Percentiles rank a stretch among this genome's conserved stretches.
Evolutionary conservation across 2,113 vertebrate genomes (phyloP).

Genomic region (Entomyzon cyanotis): DNA sequence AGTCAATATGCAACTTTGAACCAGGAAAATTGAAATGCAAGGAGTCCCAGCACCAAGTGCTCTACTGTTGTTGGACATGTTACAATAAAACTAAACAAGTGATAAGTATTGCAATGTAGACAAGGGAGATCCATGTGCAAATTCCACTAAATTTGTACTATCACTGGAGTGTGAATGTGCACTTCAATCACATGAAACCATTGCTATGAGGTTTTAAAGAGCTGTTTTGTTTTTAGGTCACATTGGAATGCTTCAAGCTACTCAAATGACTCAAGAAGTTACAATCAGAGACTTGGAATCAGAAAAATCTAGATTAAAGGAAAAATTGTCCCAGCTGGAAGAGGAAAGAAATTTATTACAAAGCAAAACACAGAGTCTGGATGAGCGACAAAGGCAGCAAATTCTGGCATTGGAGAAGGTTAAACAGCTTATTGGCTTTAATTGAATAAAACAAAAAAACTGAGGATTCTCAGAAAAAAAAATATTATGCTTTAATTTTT

Average conservation of each 20-base stretch:
- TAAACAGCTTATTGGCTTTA: not conserved
- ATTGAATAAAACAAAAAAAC: not conserved
- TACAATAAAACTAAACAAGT: not conserved
- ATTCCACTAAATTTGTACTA: not conserved
- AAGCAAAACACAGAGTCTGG: constrained; percentile 87
- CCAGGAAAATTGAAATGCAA: not conserved
- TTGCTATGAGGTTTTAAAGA: not conserved
- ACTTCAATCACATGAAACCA: not conserved
- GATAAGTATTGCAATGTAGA: not conserved
- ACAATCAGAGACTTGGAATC: constrained; percentile 96
- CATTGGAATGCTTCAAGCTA: constrained; percentile 97
- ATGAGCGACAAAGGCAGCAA: constrained; percentile 92
- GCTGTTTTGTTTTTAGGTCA: constrained; percentile 81
- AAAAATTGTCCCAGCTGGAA: constrained; percentile 90
- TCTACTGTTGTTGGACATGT: not conserved
- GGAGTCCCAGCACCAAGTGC: not conserved
- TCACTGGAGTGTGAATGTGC: not conserved
- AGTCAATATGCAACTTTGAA: not conserved
- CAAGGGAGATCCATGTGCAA: not conserved
- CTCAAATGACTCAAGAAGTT: constrained; percentile 96
- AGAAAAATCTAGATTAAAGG: constrained; percentile 91
- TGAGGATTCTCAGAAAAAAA: not conserved
- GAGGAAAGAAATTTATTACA: constrained; percentile 89
- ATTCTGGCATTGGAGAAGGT: constrained; percentile 92
- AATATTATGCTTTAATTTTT: not conserved